Base-by-base conservation (phyloP, 2,888 invertebrate species). In the Malthinus seriepunctatus region DNA sequence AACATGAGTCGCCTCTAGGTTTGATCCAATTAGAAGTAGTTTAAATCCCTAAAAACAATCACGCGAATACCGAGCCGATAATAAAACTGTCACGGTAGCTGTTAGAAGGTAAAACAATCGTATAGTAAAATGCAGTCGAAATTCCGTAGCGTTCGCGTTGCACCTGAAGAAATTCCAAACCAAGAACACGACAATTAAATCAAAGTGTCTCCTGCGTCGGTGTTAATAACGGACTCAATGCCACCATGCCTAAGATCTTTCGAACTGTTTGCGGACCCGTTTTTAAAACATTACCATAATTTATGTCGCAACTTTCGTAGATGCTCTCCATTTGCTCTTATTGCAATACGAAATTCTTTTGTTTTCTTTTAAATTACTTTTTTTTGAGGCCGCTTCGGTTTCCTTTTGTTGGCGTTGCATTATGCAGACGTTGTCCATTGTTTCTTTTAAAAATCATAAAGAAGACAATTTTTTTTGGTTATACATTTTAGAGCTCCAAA, bases 141-240 rank as follows among this genome's bases (percentile, higher is more conserved):
- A 67, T 67, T 63, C 64, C 67, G 56, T 51, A 53, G 51, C 64
- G 65, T 65, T 63, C 61, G 63, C 63, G 60, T 71, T 72, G 73
- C 73, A 73, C 74, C 72, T 73, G 71, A 72, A 65, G 69, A 70
- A 72, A 74, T 74, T 73, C 74, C 72, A 58, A 63, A 63, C 66
- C 56, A 68, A 63, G 67, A 72, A 70, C 66, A 60, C 64, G 70
- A 73, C 75, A 74, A 76, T 75, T 76, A 76, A 75, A 76, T 76
- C 76, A 75, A 75, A 69, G 70, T 70, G 74, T 73, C 67, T 70
- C 66, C 63, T 69, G 71, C 68, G 68, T 71, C 74, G 73, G 76
- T 67, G 70, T 70, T 70, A 68, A 69, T 68, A 70, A 70, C 68
- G 70, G 65, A 66, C 69, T 65, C 60, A 60, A 67, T 70, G 72